Evolutionary conservation across 2,113 vertebrate species (phyloP), one percentile per base, ranked within the genome.

Genomic region (Ranitomeya imitator): DNA sequence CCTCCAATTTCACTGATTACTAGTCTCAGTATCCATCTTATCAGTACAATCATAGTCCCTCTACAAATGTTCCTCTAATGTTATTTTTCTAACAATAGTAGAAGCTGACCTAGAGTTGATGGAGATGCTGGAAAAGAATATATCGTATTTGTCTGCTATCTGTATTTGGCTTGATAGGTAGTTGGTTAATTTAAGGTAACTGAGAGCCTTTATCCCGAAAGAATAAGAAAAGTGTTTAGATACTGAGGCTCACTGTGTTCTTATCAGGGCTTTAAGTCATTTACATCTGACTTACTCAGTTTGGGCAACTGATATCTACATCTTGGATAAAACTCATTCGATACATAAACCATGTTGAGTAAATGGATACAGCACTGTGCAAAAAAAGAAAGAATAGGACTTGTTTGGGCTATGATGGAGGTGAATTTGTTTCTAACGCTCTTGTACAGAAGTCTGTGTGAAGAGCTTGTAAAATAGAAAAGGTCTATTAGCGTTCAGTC

Each of bases 11-110:
- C 90, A 90, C 91, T 93, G 93, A 95, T 94, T 93, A 90, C 91
- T 91, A 92, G 90, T 93, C 94, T 94, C 91, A 90, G 91, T 92
- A 91, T 94, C 93, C 93, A 91, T 88, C 87, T 92, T 92, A 93
- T 91, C 90, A 92, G 93, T 90, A 90, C 92, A 94, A 93, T 91
- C 86, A 92, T 90, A 93, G 90, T 65, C 81, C 92, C 79, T 92
- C 91, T 93, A 92, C 88, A 93, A 93, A 93, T 92, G 90, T 90
- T 74, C 79, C 86, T 80, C 87, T 94, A 91, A 93, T 91, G 91
- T 90, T 94, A 92, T 95, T 94, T 95, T 91, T 91, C 91, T 92
- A 92, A 91, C 91, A 93, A 92, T 93, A 92, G 87, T 90, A 92
- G 87, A 85, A 86, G 51, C 88, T 93, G 91, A 92, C 91, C 90